phyloP scores from a whole-genome alignment of 1,140 invertebrate genomes.

The Odontomachus brunneus region DNA sequence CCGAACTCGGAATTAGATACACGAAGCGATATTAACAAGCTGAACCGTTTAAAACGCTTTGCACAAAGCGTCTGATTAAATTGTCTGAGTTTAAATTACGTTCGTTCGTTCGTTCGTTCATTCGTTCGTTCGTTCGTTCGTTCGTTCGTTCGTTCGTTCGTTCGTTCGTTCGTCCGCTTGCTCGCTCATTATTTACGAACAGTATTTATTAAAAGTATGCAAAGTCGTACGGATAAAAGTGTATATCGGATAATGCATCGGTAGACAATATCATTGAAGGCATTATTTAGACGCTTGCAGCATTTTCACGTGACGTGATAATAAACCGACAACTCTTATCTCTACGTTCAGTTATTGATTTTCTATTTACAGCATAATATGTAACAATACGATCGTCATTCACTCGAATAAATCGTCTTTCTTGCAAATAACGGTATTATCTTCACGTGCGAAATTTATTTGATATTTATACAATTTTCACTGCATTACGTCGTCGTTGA shows the following conservation, averaged over 20 bases:
- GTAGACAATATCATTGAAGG: not conserved
- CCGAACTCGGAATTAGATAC: constrained; percentile 8
- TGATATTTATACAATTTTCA: too few species aligned
- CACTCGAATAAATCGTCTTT: too few species aligned
- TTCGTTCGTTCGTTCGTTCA: constrained; percentile 1
- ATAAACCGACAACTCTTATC: constrained; percentile 5
- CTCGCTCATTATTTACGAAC: not conserved
- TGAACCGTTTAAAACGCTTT: not conserved
- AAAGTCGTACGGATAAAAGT: not conserved
- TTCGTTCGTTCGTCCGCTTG: too few species aligned
- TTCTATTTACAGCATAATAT: not conserved
- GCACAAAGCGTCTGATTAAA: not conserved
- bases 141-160: not conserved
- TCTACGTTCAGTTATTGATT: constrained; percentile 10
- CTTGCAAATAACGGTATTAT: too few species aligned
- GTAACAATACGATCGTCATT: not conserved
- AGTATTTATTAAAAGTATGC: not conserved
- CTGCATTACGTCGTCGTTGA: too few species aligned
- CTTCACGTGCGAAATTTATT: too few species aligned
- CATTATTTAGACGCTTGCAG: not conserved
- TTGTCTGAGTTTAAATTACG: constrained; percentile 19
- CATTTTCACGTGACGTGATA: constrained; percentile 5
- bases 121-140: too few species aligned
- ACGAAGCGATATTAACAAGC: constrained; percentile 14
- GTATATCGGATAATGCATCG: not conserved